Evolutionary conservation across 2,797 vertebrate species (phyloP).

Genomic region (Clarias platycephalus): DNA sequence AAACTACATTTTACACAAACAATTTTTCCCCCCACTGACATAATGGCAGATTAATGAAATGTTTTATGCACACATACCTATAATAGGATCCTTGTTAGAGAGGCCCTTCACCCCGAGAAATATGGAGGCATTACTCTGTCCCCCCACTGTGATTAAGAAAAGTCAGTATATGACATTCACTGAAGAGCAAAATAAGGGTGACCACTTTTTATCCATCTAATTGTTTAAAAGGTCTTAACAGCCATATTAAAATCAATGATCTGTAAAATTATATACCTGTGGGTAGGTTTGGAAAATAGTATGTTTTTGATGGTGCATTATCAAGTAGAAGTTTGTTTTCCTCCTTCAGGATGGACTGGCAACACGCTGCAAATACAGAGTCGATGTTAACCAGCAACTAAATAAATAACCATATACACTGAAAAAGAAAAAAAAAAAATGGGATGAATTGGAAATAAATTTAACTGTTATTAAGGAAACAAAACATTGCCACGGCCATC

Average conservation of each 20-base stretch:
- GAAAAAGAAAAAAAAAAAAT: not conserved
- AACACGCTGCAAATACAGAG: not conserved
- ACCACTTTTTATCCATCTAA: not conserved
- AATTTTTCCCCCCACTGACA: not conserved
- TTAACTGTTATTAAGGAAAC: not conserved
- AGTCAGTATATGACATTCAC: not conserved
- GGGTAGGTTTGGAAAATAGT: conserved; percentile 14
- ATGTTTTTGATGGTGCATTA: not conserved
- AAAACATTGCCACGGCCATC: not conserved
- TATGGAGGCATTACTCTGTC: conserved; percentile 21
- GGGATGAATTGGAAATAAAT: not conserved
- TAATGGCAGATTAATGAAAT: not conserved
- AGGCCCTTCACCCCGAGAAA: conserved; percentile 26
- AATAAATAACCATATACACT: not conserved
- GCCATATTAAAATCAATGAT: not conserved
- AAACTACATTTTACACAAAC: not conserved
- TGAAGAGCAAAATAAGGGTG: not conserved
- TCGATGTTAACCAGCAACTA: not conserved
- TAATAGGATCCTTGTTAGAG: not conserved
- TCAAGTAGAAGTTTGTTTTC: not conserved
- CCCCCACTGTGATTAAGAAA: conserved; percentile 16
- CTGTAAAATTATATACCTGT: conserved; percentile 20
- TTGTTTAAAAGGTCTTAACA: not conserved
- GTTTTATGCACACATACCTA: conserved; percentile 24
- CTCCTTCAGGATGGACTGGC: not conserved